These are phyloP conservation scores for Euleptes europaea DNA, from an alignment of 2,113 vertebrate genomes.

Conservation along the genomic window DNA sequence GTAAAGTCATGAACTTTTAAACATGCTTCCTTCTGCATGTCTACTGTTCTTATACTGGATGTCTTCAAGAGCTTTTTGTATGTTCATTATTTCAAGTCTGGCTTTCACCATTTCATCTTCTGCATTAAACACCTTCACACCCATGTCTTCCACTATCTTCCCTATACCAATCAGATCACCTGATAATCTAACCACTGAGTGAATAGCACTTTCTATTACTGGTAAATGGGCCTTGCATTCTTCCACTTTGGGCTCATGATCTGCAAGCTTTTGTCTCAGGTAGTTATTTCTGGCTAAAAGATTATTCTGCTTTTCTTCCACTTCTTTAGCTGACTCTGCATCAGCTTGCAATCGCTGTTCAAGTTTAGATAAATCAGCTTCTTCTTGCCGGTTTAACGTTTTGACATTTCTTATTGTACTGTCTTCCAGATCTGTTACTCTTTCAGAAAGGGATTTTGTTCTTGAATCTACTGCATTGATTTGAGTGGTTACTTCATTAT, in stretches of 20 bases:
- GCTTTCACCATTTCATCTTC: constrained; percentile 87
- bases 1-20: constrained; percentile 69
- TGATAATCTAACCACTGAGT: constrained; percentile 83
- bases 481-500: constrained; percentile 76
- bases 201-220: constrained; percentile 83
- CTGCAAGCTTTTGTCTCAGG: constrained; percentile 73
- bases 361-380: constrained; percentile 79
- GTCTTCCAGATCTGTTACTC: constrained; percentile 87
- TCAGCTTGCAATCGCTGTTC: constrained; percentile 80
- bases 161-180: constrained; percentile 79
- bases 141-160: constrained; percentile 82
- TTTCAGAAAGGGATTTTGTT: constrained; percentile 78
- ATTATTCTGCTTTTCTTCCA: constrained; percentile 75
- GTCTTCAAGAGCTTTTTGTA: constrained; percentile 80
- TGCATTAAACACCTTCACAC: constrained; percentile 78
- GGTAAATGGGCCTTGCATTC: constrained; percentile 84
- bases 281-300: constrained; percentile 73
- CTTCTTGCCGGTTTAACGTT: constrained; percentile 86
- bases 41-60: constrained; percentile 77
- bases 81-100: constrained; percentile 73
- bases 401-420: constrained; percentile 86
- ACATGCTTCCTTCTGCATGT: constrained; percentile 72
- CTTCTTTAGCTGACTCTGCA: constrained; percentile 72
- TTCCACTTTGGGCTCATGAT: constrained; percentile 76
- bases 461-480: constrained; percentile 86